Base-by-base conservation (phyloP, 2,113 vertebrate genomes). In the Burhinus oedicnemus region DNA sequence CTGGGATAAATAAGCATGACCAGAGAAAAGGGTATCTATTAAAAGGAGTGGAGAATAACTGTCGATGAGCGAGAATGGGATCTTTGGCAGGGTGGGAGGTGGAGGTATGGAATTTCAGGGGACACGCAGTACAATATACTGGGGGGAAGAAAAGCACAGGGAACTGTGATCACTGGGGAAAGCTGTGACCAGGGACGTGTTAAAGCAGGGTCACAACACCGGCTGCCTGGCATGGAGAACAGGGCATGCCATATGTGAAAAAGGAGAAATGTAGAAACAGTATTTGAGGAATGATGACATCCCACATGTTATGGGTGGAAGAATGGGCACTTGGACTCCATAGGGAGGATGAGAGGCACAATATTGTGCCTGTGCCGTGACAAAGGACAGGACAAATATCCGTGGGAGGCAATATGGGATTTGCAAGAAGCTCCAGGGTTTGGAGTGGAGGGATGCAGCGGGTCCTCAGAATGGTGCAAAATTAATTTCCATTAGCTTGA, bases 11-110 rank as follows among this genome's bases (percentile, higher is more conserved):
- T 36, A 83, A 49, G 26, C 12, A 42, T 11, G 12, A 36, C 23
- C 34, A 68, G 30, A 51, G 12, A 51, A 60, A 90, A 80, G 21
- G 22, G 2, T 12, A 23, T 29, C 18, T 10, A 72, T 54, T 16
- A 57, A 51, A 62, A 87, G 4, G 12, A 54, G 19, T 27, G 10
- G 23, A 74, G 55, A 71, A 25, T 20, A 79, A 71, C 12, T 26
- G 22, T 21, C 0, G 0, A 30, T 47, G 26, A 83, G 26, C 0
- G 20, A 27, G 57, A 71, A 88, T 3, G 27, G 44, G 40, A 47
- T 30, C 36, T 72, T 68, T 42, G 22, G 44, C 8, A 1, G 18
- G 14, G 40, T 55, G 27, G 34, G 36, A 69, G 8, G 13, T 17
- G 29, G 6, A 21, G 9, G 12, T 60, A 49, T 2, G 61, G 60